Base-by-base conservation (phyloP, 2,888 invertebrate genomes). In the Gonocerus acuteangulatus region DNA sequence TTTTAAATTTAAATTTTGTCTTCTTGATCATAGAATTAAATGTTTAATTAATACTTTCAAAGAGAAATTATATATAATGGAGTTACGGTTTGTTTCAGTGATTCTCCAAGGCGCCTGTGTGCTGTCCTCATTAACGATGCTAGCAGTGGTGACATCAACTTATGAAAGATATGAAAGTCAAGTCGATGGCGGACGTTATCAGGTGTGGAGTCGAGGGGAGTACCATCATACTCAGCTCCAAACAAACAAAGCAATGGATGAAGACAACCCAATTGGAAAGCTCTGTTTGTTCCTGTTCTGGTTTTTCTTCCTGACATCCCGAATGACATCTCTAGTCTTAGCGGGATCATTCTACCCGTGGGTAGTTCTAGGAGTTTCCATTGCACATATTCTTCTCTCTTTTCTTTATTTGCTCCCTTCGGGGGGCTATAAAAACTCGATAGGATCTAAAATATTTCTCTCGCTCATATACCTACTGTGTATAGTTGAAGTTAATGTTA, bases 401-500 rank as follows among this genome's bases (percentile, higher is more conserved):
- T 72, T 86, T 45, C 72, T 80, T 9, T 81, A 85, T 66, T 73
- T 89, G 54, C 79, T 84, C 66, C 76, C 80, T 68, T 83, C 85
- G 64, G 82, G 84, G 1, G 82, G 82, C 66, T 74, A 60, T 23
- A 51, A 39, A 13, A 32, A 58, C 2, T 59, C 60, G 11, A 59
- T 64, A 4, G 75, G 36, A 69, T 71, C 6, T 71, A 74, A 74
- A 69, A 71, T 72, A 78, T 2, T 87, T 85, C 72, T 89, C 16
- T 85, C 85, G 13, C 81, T 86, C 67, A 79, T 89, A 65, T 89
- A 86, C 70, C 77, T 87, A 59, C 85, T 88, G 72, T 84, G 86
- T 70, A 76, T 88, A 47, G 82, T 89, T 71, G 89, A 89, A 74
- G 87, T 89, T 69, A 85, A 87, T 71, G 80, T 88, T 60, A 83